Conservation (phyloP, 2,888 invertebrate species). For the Drosophila prostipennis region DNA sequence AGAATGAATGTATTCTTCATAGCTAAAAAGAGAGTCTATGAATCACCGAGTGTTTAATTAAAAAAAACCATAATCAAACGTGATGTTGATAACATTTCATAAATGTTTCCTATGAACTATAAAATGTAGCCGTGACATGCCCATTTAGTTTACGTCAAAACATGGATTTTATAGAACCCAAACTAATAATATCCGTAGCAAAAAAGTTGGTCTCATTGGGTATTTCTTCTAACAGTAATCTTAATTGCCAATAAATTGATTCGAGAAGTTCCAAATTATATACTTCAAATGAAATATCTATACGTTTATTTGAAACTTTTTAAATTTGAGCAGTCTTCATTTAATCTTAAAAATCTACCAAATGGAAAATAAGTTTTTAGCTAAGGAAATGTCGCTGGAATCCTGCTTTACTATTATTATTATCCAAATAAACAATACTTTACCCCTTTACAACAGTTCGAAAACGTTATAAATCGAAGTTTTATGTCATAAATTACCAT, state of each 20-base stretch:
- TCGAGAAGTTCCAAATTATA: too few relatives aligned
- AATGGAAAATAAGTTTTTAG: too few relatives aligned
- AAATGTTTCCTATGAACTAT: conserved; percentile 19
- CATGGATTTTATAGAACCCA: neutral
- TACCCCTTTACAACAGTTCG: too few relatives aligned
- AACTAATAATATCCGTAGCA: neutral
- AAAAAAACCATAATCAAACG: neutral
- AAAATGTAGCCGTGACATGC: conserved; percentile 4
- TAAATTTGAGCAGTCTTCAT: too few relatives aligned
- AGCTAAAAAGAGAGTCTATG: neutral
- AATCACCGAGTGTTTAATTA: neutral
- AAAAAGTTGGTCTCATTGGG: neutral
- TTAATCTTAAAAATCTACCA: too few relatives aligned
- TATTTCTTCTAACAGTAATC: neutral
- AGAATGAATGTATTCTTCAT: too few relatives aligned
- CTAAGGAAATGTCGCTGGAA: too few relatives aligned
- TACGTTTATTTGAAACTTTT: too few relatives aligned
- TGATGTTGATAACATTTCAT: neutral
- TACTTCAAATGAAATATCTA: too few relatives aligned
- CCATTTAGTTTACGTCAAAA: conserved; percentile 7
- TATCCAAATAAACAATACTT: too few relatives aligned
- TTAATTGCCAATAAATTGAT: neutral
- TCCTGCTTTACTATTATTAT: too few relatives aligned
- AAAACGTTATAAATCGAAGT: too few relatives aligned
- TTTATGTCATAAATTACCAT: neutral